phyloP scores from a whole-genome alignment of 2,888 invertebrate species.

The Lycaena phlaeas region DNA sequence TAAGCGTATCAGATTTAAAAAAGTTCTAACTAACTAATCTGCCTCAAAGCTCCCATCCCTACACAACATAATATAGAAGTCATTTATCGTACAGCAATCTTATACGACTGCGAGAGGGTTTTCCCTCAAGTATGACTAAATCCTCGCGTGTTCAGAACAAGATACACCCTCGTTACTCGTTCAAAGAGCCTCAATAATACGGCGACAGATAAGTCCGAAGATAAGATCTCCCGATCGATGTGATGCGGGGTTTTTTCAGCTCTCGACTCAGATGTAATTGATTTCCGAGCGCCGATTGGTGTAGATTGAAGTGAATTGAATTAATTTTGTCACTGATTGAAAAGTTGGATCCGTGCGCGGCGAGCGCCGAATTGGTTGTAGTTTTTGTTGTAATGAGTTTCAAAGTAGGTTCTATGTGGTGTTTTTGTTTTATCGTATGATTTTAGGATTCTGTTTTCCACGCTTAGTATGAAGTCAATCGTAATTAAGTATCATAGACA shows the following conservation, averaged over 20 bases:
- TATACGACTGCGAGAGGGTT: too few relatives aligned
- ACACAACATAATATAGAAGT: too few relatives aligned
- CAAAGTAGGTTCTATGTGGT: too few relatives aligned
- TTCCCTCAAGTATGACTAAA: slow-evolving; percentile 28
- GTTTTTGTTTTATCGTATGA: too few relatives aligned
- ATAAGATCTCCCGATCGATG: slow-evolving; percentile 16
- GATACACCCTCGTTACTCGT: slow-evolving; percentile 35
- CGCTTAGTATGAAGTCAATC: too few relatives aligned
- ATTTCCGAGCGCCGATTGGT: slow-evolving; percentile 31
- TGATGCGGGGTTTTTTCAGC: slow-evolving; percentile 32
- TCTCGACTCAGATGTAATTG: slow-evolving; percentile 39
- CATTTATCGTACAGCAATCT: too few relatives aligned
- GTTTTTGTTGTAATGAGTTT: not conserved
- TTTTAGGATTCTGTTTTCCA: too few relatives aligned
- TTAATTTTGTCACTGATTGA: slow-evolving; percentile 45
- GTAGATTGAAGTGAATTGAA: slow-evolving; percentile 45
- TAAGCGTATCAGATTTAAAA: too few relatives aligned
- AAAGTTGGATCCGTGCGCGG: slow-evolving; percentile 28
- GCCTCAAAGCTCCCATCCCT: too few relatives aligned
- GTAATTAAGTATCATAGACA: too few relatives aligned
- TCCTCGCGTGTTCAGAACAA: slow-evolving; percentile 30
- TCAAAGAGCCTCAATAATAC: slow-evolving; percentile 24
- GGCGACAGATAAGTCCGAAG: slow-evolving; percentile 13
- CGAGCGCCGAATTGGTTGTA: not conserved
- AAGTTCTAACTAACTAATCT: too few relatives aligned